A percentile compares a stretch with the other conserved stretches of the same genome.
Evolutionary conservation across 2,113 vertebrate species (phyloP).

Genomic region (Anser brachyrhynchus): DNA sequence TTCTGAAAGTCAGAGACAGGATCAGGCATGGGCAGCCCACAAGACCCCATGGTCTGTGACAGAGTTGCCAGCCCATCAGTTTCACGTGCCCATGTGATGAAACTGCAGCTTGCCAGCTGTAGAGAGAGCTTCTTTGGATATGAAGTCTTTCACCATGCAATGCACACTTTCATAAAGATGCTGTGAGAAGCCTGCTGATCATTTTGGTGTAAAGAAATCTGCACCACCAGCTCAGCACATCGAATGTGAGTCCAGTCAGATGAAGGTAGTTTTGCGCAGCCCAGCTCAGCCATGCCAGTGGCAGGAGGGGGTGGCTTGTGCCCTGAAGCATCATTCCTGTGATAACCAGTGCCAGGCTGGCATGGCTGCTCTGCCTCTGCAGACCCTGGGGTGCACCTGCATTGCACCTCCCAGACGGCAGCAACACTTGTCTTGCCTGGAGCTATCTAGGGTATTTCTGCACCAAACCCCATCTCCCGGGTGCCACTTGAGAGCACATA

Average conservation of each 20-base stretch:
- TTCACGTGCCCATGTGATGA: not conserved
- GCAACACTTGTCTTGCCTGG: not conserved
- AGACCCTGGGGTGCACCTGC: rapidly evolving
- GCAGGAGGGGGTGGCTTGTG: not conserved
- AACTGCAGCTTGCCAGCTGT: not conserved
- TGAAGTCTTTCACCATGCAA: not conserved
- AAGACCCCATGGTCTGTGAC: not conserved
- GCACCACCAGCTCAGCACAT: not conserved
- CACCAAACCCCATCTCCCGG: not conserved
- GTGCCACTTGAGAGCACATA: not conserved
- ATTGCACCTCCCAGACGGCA: rapidly evolving
- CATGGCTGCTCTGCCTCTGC: rapidly evolving
- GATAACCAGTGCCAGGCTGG: not conserved
- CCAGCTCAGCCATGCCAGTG: not conserved
- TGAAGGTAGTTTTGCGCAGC: not conserved
- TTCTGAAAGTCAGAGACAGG: not conserved
- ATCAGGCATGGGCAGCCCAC: not conserved
- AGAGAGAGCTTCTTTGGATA: not conserved
- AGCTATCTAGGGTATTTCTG: not conserved
- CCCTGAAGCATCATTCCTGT: not conserved
- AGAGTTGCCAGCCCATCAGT: not conserved
- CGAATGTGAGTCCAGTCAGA: not conserved
- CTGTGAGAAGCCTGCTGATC: not conserved
- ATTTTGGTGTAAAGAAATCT: not conserved
- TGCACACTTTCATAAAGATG: not conserved